Evolutionary conservation across 2,797 vertebrate genomes (phyloP).

Genomic region (Picus viridis): DNA sequence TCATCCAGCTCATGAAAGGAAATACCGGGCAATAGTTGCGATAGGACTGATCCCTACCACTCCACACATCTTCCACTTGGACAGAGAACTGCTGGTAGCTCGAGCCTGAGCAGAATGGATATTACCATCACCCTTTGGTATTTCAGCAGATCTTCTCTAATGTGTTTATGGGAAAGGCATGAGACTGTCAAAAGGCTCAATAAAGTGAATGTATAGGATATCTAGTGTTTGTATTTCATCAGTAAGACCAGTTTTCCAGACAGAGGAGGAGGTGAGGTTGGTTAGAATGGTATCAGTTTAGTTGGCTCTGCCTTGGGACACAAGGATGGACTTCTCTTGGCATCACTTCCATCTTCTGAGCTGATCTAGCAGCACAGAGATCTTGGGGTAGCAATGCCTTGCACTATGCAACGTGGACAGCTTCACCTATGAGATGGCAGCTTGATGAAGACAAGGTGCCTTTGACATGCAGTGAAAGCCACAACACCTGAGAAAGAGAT

Average conservation of each 20-base stretch:
- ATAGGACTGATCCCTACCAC: not conserved
- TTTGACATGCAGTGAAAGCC: not conserved
- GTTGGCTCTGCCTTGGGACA: not conserved
- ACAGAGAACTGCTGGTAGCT: rapidly evolving
- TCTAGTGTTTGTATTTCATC: not conserved
- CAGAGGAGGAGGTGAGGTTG: not conserved
- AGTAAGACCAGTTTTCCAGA: not conserved
- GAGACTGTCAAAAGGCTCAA: not conserved
- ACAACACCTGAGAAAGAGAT: rapidly evolving
- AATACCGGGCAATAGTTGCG: not conserved
- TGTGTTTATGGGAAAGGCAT: not conserved
- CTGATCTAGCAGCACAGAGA: not conserved
- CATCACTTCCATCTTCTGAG: not conserved
- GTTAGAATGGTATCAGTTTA: not conserved
- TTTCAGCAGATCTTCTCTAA: not conserved
- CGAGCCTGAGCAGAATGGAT: not conserved
- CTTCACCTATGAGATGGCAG: not conserved
- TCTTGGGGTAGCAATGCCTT: not conserved
- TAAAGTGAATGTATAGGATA: not conserved
- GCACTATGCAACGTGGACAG: not conserved
- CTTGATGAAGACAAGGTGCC: not conserved
- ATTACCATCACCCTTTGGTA: not conserved
- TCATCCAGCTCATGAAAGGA: not conserved
- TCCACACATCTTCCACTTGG: not conserved
- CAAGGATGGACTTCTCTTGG: not conserved